Conservation (phyloP, 2,113 vertebrate genomes). For the Stegastes partitus region DNA sequence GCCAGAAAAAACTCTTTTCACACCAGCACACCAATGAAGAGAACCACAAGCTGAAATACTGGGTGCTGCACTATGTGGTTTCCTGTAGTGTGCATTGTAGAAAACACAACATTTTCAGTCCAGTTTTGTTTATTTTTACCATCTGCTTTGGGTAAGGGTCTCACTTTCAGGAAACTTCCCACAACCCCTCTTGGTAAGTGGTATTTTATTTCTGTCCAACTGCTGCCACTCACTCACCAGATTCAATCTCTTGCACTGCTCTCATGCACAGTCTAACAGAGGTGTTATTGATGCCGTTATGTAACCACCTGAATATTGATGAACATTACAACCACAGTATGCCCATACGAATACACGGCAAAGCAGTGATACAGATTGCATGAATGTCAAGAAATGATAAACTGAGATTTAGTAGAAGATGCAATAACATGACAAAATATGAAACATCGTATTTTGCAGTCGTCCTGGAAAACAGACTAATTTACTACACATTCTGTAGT, state of each 20-base stretch:
- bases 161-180: slow-evolving; percentile 2
- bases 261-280: slow-evolving; percentile 48
- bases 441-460: slow-evolving; percentile 1
- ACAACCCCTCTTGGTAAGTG: background rate
- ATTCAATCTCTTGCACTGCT: slow-evolving; percentile 44
- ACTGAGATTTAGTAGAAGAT: slow-evolving; percentile 5
- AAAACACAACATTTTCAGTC: background rate
- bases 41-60: background rate
- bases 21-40: background rate
- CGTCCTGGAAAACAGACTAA: background rate
- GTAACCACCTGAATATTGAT: slow-evolving; percentile 78
- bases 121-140: slow-evolving; percentile 7
- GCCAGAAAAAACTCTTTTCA: background rate
- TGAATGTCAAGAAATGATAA: slow-evolving; percentile 3
- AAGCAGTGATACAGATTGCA: slow-evolving; percentile 24
- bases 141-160: background rate
- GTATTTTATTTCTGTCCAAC: slow-evolving; percentile 43
- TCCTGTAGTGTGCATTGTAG: slow-evolving; percentile 12
- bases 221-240: slow-evolving; percentile 46
- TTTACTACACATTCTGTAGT: no score
- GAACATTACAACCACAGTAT: slow-evolving; percentile 52
- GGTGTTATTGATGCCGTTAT: slow-evolving; percentile 70
- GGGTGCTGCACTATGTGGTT: slow-evolving; percentile 1
- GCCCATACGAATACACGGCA: slow-evolving; percentile 49
- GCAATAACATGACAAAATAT: background rate